These are phyloP conservation scores for Mustela nigripes DNA, from an alignment of 2,113 vertebrate genomes.

Conservation along the genomic window DNA sequence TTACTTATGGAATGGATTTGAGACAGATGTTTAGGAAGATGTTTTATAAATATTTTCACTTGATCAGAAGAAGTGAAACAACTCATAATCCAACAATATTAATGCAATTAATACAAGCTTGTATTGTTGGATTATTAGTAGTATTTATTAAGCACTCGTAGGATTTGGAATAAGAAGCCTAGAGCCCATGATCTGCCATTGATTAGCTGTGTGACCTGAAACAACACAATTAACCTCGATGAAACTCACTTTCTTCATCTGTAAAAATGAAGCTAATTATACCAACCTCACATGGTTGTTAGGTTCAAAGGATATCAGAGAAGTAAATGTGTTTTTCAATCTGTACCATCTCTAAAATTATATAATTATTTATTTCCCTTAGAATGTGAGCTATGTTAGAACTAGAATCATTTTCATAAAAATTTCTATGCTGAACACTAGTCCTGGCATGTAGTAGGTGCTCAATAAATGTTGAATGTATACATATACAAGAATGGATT, in stretches of 20 bases:
- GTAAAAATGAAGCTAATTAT: neutral
- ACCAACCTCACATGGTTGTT: neutral
- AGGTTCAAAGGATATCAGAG: neutral
- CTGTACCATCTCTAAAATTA: neutral
- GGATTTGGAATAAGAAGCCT: constrained; percentile 1
- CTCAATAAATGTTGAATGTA: constrained; percentile 16
- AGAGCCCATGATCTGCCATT: neutral
- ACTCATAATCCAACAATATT: neutral
- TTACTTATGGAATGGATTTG: constrained; percentile 65
- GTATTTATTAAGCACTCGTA: neutral
- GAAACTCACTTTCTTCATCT: constrained; percentile 32
- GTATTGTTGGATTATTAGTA: neutral
- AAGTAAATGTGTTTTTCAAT: constrained; percentile 32
- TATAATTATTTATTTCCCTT: neutral
- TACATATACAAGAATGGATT: neutral
- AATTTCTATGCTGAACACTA: neutral
- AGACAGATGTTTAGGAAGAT: constrained; percentile 29
- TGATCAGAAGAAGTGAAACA: constrained; percentile 33
- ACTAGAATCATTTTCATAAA: neutral
- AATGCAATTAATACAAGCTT: neutral
- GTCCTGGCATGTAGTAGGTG: neutral
- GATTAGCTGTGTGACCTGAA: neutral
- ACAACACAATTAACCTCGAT: neutral
- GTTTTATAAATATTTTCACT: constrained; percentile 57
- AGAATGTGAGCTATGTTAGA: neutral